Base-by-base conservation (phyloP, 2,888 invertebrate genomes). In the Lamellibrachia columna region DNA sequence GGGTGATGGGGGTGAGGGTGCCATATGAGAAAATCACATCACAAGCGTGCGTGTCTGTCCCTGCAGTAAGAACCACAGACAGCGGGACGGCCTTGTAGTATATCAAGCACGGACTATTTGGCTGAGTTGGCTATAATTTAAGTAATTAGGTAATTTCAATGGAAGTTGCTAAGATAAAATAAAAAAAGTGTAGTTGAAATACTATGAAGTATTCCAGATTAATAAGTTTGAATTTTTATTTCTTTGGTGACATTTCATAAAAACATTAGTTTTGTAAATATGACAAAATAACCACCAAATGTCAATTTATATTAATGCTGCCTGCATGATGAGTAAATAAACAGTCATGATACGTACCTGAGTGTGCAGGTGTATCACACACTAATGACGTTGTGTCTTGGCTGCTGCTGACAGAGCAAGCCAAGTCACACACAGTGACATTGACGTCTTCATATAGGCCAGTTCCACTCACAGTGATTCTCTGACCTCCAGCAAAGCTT, bases 401-500 rank as follows among this genome's bases (percentile, higher is more conserved):
- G 75, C 22, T 75, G 22, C 75, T 75, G 75, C 75, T 75, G 22
- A 75, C 52, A 22, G n/a, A 22, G 90, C 93, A 93, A 58, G 55
- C n/a, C n/a, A 15, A 7, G 75, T 91, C 93, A 92, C 94, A 94
- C 15, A 94, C 91, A 15, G 93, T 93, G 7, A 94, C 93, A 1
- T 92, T 93, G 53, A 55, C 90, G 2, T 40, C 58, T 75, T 75
- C 75, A 28, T 91, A 90, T 40, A 94, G 93, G 2, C 94, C 94
- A 58, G 53, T 75, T 53, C 94, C 94, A 40, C 55, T 58, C n/a
- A 94, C 8, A 7, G 93, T 93, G n/a, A 94, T 52, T 3, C 15
- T 11, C 93, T 94, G 94, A 7, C 93, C 94, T 7, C 94, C 94
- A n/a, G 93, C 94, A 92, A 93, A 94, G 90, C 94, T 94, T 52